Conservation (phyloP, 2,888 invertebrate genomes). For the Melinaea marsaeus region DNA sequence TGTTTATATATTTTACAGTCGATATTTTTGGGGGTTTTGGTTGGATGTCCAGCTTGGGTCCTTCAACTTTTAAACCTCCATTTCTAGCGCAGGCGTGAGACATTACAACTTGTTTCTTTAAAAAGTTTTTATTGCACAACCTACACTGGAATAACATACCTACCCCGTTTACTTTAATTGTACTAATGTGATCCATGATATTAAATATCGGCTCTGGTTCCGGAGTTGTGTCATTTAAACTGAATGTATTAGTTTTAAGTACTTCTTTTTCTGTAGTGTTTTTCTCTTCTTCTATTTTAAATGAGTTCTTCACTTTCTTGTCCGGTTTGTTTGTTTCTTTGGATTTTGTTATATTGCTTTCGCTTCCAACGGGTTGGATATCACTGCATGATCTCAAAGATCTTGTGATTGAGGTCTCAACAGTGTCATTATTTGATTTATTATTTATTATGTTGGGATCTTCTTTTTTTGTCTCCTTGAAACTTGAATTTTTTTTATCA, state of each 20-base stretch:
- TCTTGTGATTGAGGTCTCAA: slow-evolving; percentile 28
- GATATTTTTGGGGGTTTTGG: slow-evolving; percentile 55
- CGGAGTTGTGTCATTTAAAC: slow-evolving; percentile 19
- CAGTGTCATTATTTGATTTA: slow-evolving; percentile 36
- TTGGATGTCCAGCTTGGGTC: slow-evolving; percentile 40
- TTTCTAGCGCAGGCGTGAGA: slow-evolving; percentile 67
- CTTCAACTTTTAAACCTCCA: slow-evolving; percentile 52
- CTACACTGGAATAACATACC: slow-evolving; percentile 70
- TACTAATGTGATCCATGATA: slow-evolving; percentile 68
- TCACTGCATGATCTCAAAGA: slow-evolving; percentile 27
- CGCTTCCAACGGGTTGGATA: slow-evolving; percentile 22
- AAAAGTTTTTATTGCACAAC: slow-evolving; percentile 67
- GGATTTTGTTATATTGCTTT: slow-evolving; percentile 17
- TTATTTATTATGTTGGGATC: slow-evolving; percentile 38
- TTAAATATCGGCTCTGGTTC: slow-evolving; percentile 44
- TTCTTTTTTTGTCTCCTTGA: slow-evolving; percentile 8
- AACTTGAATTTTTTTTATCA: slow-evolving; percentile 6
- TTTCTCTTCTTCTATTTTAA: background rate
- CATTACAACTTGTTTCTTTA: slow-evolving; percentile 62
- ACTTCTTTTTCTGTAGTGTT: slow-evolving; percentile 3
- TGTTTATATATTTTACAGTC: slow-evolving; percentile 65
- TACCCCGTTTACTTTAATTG: slow-evolving; percentile 68
- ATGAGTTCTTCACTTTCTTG: slow-evolving; percentile 9
- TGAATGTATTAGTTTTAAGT: slow-evolving; percentile 29
- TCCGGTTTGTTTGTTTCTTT: slow-evolving; percentile 12